phyloP scores from a whole-genome alignment of 2,113 vertebrate genomes.

The Struthio camelus region DNA sequence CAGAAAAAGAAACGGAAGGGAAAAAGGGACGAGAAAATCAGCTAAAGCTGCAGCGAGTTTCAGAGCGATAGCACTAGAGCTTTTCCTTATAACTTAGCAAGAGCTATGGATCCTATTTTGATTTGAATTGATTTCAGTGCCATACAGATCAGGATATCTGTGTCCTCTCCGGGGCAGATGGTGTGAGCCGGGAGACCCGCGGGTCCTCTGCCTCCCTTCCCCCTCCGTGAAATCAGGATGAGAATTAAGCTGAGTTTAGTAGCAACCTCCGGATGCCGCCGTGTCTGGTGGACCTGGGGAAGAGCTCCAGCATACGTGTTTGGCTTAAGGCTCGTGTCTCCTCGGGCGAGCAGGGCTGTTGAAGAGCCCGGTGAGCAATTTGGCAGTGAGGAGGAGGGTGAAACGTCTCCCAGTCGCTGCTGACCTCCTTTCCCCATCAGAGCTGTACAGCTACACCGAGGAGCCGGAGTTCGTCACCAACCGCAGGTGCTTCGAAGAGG shows the following conservation, averaged over 20 bases:
- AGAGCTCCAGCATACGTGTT: not conserved
- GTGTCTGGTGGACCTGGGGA: not conserved
- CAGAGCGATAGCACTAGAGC: too few relatives aligned
- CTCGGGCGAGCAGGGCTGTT: rapidly evolving
- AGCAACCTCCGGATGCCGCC: rapidly evolving
- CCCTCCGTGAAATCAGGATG: not conserved
- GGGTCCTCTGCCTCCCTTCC: too few relatives aligned
- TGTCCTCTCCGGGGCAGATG: too few relatives aligned
- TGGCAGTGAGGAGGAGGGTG: not conserved
- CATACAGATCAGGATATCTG: not conserved
- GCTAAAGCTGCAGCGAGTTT: too few relatives aligned
- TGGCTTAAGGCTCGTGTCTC: not conserved
- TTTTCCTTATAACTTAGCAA: too few relatives aligned
- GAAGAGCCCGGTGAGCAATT: not conserved
- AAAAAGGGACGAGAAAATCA: too few relatives aligned
- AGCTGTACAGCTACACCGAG: conserved; percentile 98
- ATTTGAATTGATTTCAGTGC: not conserved
- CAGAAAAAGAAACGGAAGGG: too few relatives aligned
- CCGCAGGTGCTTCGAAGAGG: conserved; percentile 93
- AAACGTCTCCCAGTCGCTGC: not conserved
- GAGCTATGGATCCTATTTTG: not conserved
- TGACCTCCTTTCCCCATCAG: conserved; percentile 70
- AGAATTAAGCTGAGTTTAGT: not conserved
- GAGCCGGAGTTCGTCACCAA: conserved; percentile 91
- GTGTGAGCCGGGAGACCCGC: too few relatives aligned